Percentiles rank a stretch among this genome's conserved stretches.
These are phyloP conservation scores for Cisticola juncidis DNA, from an alignment of 2,113 vertebrate species.

Conservation along the genomic window DNA sequence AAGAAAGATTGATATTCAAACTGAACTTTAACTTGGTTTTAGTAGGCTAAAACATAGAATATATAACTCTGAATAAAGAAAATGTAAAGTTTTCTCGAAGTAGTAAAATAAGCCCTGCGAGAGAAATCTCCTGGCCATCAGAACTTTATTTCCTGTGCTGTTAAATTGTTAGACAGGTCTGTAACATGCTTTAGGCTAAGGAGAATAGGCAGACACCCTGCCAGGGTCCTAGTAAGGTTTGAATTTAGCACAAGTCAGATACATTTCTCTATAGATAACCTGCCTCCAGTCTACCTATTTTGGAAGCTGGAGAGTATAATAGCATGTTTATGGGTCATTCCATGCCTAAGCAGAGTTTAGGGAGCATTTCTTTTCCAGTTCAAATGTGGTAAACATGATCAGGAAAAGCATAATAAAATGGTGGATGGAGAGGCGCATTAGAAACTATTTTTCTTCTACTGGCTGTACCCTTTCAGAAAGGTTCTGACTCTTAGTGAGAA, in stretches of 20 bases:
- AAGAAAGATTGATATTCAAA: background rate
- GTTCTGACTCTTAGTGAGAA: background rate
- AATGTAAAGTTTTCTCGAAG: background rate
- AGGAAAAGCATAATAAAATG: background rate
- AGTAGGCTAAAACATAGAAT: background rate
- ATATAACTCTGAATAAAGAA: background rate
- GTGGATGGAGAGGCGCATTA: accelerated
- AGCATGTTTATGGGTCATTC: background rate
- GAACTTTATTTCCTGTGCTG: background rate
- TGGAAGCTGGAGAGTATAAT: background rate
- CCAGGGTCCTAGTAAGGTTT: background rate
- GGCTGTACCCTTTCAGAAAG: background rate
- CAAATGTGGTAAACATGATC: background rate
- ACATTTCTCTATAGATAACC: background rate
- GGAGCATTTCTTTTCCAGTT: background rate
- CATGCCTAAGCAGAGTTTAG: background rate
- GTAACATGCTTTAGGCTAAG: background rate
- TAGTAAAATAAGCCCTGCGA: background rate
- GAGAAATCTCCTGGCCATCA: background rate
- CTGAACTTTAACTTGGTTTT: background rate
- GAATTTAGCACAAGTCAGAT: background rate
- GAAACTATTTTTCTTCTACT: background rate
- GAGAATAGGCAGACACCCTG: background rate
- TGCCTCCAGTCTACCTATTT: background rate
- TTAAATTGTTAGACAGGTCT: background rate